phyloP scores from a whole-genome alignment of 2,113 vertebrate genomes.

The Malaclemys terrapin region DNA sequence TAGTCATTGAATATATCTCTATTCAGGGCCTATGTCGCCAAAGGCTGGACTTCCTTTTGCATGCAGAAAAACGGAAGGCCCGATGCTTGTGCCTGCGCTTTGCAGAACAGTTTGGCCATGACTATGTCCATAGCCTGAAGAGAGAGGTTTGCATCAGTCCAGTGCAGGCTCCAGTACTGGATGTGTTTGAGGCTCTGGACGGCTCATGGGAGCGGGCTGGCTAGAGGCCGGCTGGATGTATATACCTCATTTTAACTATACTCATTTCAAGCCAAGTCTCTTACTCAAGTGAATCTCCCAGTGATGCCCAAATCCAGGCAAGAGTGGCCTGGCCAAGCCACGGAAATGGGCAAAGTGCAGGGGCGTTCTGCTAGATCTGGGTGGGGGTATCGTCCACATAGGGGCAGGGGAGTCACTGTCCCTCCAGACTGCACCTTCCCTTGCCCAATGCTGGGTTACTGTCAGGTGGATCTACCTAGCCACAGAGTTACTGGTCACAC shows the following conservation, averaged over 20 bases:
- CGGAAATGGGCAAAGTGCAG: too few species aligned
- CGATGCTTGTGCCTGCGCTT: background rate
- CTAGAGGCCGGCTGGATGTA: too few species aligned
- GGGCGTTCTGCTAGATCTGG: background rate
- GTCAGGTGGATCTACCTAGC: background rate
- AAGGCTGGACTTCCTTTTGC: background rate
- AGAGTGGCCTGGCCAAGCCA: too few species aligned
- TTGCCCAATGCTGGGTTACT: too few species aligned
- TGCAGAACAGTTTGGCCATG: background rate
- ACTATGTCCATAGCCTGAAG: background rate
- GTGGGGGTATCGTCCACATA: fast-evolving
- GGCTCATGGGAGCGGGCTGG: too few species aligned
- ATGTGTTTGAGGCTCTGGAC: too few species aligned
- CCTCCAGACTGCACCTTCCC: background rate
- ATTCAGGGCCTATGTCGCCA: background rate
- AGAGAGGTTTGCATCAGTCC: background rate
- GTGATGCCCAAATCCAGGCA: too few species aligned
- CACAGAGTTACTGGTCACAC: background rate
- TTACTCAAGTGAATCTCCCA: too few species aligned
- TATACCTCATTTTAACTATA: too few species aligned
- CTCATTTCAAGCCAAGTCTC: too few species aligned
- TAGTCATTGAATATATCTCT: background rate
- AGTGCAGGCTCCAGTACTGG: too few species aligned
- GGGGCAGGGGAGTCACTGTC: background rate
- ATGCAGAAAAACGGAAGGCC: background rate